Evolutionary conservation across 2,888 invertebrate species (phyloP), one percentile per base, ranked within the genome.

Genomic region (Perizoma flavofasciatum): DNA sequence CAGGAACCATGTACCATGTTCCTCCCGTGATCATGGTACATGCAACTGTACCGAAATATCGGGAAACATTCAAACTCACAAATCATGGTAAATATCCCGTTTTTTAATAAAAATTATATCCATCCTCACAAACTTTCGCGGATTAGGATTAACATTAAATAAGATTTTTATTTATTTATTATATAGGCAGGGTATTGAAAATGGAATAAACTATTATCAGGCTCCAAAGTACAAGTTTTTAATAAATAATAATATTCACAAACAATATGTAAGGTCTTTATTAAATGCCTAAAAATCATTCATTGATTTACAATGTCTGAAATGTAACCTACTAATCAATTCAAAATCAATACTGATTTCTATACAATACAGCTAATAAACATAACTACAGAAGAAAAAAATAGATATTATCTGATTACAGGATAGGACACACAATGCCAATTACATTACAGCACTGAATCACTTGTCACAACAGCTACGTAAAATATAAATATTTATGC

Each of bases 111-210:
- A n/a, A n/a, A n/a, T n/a, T n/a, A n/a, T n/a, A n/a, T n/a, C n/a
- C n/a, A n/a, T n/a, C n/a, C n/a, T n/a, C n/a, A n/a, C n/a, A n/a
- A n/a, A n/a, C n/a, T n/a, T n/a, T n/a, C n/a, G n/a, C n/a, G n/a
- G n/a, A n/a, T n/a, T n/a, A n/a, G n/a, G n/a, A n/a, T n/a, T 65
- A 69, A 67, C 64, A 66, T 65, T 63, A 55, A 53, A 67, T 67
- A 67, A 56, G 64, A 59, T 52, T 67, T 37, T 5, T 7, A 37
- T 37, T 69, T 63, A 67, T 61, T 68, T 43, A 52, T 47, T 61
- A 62, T 58, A 63, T 63, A 67, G 61, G 63, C 59, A 61, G 64
- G 22, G 56, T 59, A 53, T 51, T 56, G 32, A 52, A 37, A 37
- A 61, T 55, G 48, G 54, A 63, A 59, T 61, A 62, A 49, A 63